A percentile compares a stretch with the other conserved stretches of the same genome.
Conservation (phyloP, 1,140 invertebrate genomes). For the Orius laevigatus region DNA sequence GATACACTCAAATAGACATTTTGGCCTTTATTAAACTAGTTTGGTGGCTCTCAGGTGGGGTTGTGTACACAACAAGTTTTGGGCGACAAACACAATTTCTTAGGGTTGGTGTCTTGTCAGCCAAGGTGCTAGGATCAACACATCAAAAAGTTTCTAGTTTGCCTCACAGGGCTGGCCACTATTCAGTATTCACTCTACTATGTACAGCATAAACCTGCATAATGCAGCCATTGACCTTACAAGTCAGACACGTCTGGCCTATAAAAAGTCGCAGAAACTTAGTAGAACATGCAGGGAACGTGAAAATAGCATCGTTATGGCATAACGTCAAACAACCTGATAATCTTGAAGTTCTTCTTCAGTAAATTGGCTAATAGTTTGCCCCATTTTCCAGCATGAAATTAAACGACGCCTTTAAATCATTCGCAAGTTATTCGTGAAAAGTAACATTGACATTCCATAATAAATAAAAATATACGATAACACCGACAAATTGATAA, state of each 20-base stretch:
- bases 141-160: neutral
- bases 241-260: too few relatives aligned
- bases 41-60: too few relatives aligned
- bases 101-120: neutral
- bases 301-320: conserved; percentile 11
- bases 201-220: neutral
- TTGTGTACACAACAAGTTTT: neutral
- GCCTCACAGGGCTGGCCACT: neutral
- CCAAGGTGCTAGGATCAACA: neutral
- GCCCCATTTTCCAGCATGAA: too few relatives aligned
- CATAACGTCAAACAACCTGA: conserved; percentile 38
- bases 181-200: too few relatives aligned
- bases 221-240: neutral
- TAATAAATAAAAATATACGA: too few relatives aligned
- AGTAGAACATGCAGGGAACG: conserved; percentile 2
- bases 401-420: too few relatives aligned
- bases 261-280: neutral
- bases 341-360: conserved; percentile 81
- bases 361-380: conserved; percentile 62
- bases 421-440: too few relatives aligned
- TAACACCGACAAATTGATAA: too few relatives aligned
- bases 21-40: neutral
- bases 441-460: too few relatives aligned
- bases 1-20: conserved; percentile 1
- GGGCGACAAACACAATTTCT: neutral